Percentiles rank a stretch among this genome's conserved stretches.
phyloP scores from a whole-genome alignment of 2,797 vertebrate genomes.

The Eulemur mongoz region DNA sequence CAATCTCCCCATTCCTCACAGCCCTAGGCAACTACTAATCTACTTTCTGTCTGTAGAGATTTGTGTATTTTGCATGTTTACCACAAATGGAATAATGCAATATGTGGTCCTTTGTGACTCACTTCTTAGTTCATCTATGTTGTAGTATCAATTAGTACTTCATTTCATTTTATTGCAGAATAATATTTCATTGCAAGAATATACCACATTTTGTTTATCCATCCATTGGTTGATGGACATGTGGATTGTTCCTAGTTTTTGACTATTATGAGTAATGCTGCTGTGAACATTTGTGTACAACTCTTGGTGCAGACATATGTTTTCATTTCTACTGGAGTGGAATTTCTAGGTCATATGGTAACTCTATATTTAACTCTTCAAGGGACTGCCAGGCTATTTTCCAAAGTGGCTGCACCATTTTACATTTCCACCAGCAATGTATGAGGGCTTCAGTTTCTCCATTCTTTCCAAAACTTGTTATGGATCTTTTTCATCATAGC shows the following conservation, averaged over 20 bases:
- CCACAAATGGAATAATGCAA: not conserved
- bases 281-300: not conserved
- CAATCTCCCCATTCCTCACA: not conserved
- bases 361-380: not conserved
- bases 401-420: not conserved
- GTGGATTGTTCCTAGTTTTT: slow-evolving; percentile 26
- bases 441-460: not conserved
- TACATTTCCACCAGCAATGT: not conserved
- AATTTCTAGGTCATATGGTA: not conserved
- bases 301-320: not conserved
- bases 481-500: not conserved
- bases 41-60: not conserved
- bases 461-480: not conserved
- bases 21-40: not conserved
- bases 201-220: not conserved
- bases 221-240: not conserved
- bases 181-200: not conserved
- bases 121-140: slow-evolving; percentile 30
- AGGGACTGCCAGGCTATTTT: not conserved
- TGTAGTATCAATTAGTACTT: not conserved
- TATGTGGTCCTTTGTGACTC: not conserved
- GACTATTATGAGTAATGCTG: not conserved
- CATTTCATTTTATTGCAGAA: slow-evolving; percentile 32
- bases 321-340: slow-evolving; percentile 29
- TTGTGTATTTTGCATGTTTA: not conserved